Evolutionary conservation across 2,888 invertebrate species (phyloP).

Genomic region (Empis livida): DNA sequence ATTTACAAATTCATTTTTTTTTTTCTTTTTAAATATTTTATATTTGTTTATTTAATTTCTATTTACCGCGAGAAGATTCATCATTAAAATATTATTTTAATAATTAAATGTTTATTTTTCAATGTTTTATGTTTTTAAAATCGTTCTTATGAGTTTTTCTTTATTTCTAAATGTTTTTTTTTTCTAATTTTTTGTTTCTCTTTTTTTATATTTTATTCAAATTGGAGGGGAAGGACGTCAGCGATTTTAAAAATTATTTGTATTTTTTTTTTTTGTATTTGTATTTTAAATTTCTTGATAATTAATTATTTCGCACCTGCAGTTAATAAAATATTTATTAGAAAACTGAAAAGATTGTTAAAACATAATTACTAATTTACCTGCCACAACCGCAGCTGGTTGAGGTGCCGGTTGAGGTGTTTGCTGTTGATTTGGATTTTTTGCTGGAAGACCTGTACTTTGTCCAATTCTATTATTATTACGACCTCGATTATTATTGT

Average conservation of each 20-base stretch:
- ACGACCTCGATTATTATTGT: conserved; percentile 24
- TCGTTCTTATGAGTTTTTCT: background rate
- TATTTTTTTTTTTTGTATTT: conserved; percentile 11
- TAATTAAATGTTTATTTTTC: background rate
- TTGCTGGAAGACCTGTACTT: conserved; percentile 13
- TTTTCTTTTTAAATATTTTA: background rate
- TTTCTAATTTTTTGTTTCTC: conserved; percentile 20
- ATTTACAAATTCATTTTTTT: background rate
- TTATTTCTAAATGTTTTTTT: conserved; percentile 1
- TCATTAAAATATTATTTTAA: background rate
- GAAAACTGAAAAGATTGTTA: too few relatives aligned
- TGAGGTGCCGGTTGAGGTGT: conserved; percentile 23
- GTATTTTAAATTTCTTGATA: conserved; percentile 9
- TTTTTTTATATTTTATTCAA: conserved; percentile 14
- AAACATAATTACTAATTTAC: conserved; percentile 6
- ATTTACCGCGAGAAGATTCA: background rate
- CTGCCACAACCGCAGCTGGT: conserved; percentile 15
- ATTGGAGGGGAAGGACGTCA: conserved; percentile 26
- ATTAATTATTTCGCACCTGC: conserved; percentile 16
- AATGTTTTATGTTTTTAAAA: background rate
- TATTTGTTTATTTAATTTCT: background rate
- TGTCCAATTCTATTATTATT: conserved; percentile 13
- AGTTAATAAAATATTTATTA: too few relatives aligned
- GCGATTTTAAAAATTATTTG: conserved; percentile 20
- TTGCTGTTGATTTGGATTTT: conserved; percentile 12